Evolutionary conservation across 2,797 vertebrate species (phyloP).

Genomic region (Rhinatrema bivittatum): DNA sequence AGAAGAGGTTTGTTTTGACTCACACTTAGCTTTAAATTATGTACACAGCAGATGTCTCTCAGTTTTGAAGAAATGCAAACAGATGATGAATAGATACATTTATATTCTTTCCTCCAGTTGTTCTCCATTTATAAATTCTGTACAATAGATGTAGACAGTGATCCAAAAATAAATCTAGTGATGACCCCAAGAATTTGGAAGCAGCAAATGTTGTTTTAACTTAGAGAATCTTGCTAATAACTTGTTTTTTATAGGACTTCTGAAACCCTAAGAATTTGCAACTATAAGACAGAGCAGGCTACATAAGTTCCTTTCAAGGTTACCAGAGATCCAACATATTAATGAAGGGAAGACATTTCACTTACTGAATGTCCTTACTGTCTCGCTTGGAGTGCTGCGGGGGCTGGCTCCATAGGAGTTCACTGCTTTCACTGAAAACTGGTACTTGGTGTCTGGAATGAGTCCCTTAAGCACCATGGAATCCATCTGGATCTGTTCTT

Average conservation of each 20-base stretch:
- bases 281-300: no score
- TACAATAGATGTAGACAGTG: neutral
- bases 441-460: slow-evolving; percentile 77
- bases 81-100: neutral
- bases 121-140: neutral
- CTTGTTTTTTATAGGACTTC: slow-evolving; percentile 16
- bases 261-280: slow-evolving; percentile 4
- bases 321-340: neutral
- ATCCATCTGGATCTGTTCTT: slow-evolving; percentile 76
- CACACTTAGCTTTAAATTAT: neutral
- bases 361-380: slow-evolving; percentile 75
- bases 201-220: neutral
- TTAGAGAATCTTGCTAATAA: neutral
- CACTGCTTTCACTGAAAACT: slow-evolving; percentile 77
- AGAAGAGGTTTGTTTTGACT: neutral
- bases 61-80: slow-evolving; percentile 2
- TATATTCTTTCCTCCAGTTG: neutral
- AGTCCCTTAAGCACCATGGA: slow-evolving; percentile 90
- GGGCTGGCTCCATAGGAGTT: slow-evolving; percentile 73
- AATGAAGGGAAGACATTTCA: neutral
- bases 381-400: slow-evolving; percentile 66
- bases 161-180: slow-evolving; percentile 28
- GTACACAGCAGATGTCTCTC: neutral
- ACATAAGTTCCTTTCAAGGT: no score
- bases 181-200: slow-evolving; percentile 11